Conservation (phyloP, 1,140 invertebrate genomes). For the Drosophila miranda region DNA sequence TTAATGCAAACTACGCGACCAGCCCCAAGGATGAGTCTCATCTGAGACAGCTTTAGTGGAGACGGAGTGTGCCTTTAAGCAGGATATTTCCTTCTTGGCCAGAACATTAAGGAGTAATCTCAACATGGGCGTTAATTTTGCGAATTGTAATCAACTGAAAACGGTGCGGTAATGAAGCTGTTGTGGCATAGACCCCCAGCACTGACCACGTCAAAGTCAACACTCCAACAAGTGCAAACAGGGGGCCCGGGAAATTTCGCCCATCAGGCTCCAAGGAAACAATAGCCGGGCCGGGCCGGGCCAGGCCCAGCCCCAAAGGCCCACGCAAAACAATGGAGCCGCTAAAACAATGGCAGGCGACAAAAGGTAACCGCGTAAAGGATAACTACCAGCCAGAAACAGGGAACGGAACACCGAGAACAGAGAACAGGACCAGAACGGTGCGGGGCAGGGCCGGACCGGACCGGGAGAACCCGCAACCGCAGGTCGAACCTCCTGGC, state of each 20-base stretch:
- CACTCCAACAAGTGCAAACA: conserved; percentile 43
- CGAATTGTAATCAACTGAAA: conserved; percentile 47
- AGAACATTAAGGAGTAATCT: conserved; percentile 55
- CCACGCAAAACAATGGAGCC: no score
- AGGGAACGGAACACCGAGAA: not conserved
- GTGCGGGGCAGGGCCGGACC: conserved; percentile 1
- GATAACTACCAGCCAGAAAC: conserved; percentile 34
- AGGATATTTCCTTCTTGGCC: conserved; percentile 26
- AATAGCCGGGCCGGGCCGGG: conserved; percentile 27
- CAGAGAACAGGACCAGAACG: not conserved
- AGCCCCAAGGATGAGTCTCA: conserved; percentile 14
- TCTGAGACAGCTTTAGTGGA: not conserved
- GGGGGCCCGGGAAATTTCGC: conserved; percentile 11
- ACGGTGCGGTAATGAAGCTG: conserved; percentile 59
- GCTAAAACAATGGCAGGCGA: conserved; percentile 36
- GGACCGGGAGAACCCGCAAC: conserved; percentile 27
- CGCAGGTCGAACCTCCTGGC: conserved; percentile 39
- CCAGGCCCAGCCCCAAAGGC: not conserved
- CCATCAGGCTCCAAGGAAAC: conserved; percentile 10
- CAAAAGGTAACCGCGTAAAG: conserved; percentile 58
- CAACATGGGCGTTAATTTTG: conserved; percentile 71
- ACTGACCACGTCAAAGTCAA: conserved; percentile 61
- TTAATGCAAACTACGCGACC: conserved; percentile 75
- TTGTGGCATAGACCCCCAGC: conserved; percentile 22
- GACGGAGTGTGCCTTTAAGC: not conserved